phyloP scores from a whole-genome alignment of 2,797 vertebrate genomes.

The Acipenser ruthenus region DNA sequence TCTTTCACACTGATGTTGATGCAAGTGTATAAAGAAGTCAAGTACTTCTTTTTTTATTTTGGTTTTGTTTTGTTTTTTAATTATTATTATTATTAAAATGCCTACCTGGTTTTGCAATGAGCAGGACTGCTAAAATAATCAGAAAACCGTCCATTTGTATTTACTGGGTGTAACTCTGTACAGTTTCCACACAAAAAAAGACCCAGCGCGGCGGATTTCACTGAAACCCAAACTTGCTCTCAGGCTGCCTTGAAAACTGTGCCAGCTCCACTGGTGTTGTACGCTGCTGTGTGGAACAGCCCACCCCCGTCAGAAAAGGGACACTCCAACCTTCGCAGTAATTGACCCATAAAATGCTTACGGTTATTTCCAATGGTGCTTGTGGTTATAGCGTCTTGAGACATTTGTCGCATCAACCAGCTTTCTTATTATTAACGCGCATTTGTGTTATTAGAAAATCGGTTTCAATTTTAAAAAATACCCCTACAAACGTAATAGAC shows the following conservation, averaged over 20 bases:
- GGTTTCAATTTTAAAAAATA: background rate
- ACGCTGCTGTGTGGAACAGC: slow-evolving; percentile 43
- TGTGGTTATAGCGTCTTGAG: no score
- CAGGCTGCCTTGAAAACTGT: slow-evolving; percentile 33
- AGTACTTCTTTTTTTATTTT: no score
- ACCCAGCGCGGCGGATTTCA: slow-evolving; percentile 6
- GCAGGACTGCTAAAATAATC: slow-evolving; percentile 43
- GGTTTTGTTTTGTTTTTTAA: no score
- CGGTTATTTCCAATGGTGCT: no score
- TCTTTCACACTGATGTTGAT: no score
- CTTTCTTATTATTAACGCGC: no score
- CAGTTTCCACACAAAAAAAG: slow-evolving; percentile 34
- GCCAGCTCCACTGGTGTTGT: slow-evolving; percentile 20
- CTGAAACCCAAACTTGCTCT: slow-evolving; percentile 27
- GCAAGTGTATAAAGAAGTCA: no score
- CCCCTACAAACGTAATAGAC: slow-evolving; percentile 25
- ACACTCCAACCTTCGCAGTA: slow-evolving; percentile 1
- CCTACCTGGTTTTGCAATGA: slow-evolving; percentile 53
- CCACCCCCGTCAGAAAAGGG: slow-evolving; percentile 36
- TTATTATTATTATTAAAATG: background rate
- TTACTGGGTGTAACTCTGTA: slow-evolving; percentile 27
- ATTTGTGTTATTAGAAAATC: no score
- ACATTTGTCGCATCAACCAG: no score
- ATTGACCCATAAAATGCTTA: slow-evolving; percentile 9
- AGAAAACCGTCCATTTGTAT: slow-evolving; percentile 62